A percentile compares a stretch with the other conserved stretches of the same genome.
Evolutionary conservation across 2,113 vertebrate species (phyloP).

Genomic region (chimpanzee (Pan troglodytes)): NHGRI_mPanTro3-v2.1_pri NC_072402.2:10184001-10184500

Average conservation of each 20-base stretch:
- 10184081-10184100: neutral
- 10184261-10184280: neutral
- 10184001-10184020: neutral
- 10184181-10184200: neutral
- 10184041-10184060: neutral
- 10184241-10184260: neutral
- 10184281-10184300: neutral
- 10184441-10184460: neutral
- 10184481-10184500: neutral
- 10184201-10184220: neutral
- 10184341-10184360: no score
- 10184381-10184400: neutral
- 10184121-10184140: neutral
- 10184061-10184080: neutral
- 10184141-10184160: neutral
- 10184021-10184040: neutral
- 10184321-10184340: neutral
- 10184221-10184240: neutral
- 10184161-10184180: neutral
- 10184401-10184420: neutral
- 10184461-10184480: neutral
- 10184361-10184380: neutral
- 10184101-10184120: neutral
- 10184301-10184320: rapidly evolving
- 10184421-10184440: neutral